Base-by-base conservation (phyloP, 2,888 invertebrate genomes). In the Drosophila kokeensis region DNA sequence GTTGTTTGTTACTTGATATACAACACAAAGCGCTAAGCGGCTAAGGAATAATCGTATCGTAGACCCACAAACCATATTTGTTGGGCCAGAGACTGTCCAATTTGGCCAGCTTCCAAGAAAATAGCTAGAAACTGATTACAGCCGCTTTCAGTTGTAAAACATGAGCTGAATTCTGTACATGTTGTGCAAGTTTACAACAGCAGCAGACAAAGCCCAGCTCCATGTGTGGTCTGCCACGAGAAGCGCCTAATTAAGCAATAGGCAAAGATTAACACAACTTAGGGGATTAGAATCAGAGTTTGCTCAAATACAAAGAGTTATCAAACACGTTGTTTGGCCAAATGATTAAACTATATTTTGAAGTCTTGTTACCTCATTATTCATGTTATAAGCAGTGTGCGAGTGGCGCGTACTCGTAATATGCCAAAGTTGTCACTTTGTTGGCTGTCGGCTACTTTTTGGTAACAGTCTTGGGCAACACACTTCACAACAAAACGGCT, bases 381-480 rank as follows among this genome's bases (percentile, higher is more conserved):
- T 32, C n/a, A 29, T 21, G 11, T 45, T 21, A 38, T 36, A 24
- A 29, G 69, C 78, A 72, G 81, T 53, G 82, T 71, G 63, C 62
- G n/a, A 45, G 29, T 82, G 73, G 48, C 40, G 36, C 36, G 27
- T 49, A 49, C 60, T 59, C 63, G 62, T 40, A 64, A 75, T 55
- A 67, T 79, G 75, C 73, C 69, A 75, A 75, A 83, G 67, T 69
- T 85, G 85, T 83, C 89, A 81, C 73, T 83, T 74, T 68, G 67
- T 65, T 76, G 60, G 67, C 68, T 63, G 66, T 50, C 63, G 73
- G 75, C 76, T 75, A 81, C 88, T 81, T 88, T 89, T 83, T 81
- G 83, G 79, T 81, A 76, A 87, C 71, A 66, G 42, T 50, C 69
- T 86, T 75, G 74, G 70, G 73, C 81, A 79, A 79, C 38, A 76